A percentile compares a stretch with the other conserved stretches of the same genome.
Evolutionary conservation across 2,888 invertebrate genomes (phyloP).

Genomic region (Deroplatys truncata): DNA sequence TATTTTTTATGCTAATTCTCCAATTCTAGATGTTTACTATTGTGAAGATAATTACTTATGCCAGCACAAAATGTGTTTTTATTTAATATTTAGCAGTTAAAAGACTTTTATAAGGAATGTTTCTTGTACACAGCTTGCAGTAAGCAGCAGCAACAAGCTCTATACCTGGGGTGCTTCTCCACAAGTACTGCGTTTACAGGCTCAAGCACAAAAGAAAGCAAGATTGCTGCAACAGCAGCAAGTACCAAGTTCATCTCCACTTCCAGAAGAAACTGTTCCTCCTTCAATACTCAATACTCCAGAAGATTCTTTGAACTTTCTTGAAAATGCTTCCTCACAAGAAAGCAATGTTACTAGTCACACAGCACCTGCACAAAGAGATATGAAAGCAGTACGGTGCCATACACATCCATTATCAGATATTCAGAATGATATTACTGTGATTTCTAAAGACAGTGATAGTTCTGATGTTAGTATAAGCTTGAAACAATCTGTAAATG

Average conservation of each 20-base stretch:
- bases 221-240: conserved; percentile 49
- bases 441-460: not conserved
- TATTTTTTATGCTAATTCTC: no score
- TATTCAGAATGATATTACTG: not conserved
- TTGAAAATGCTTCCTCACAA: not conserved
- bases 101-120: not conserved
- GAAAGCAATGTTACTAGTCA: not conserved
- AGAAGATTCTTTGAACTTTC: not conserved
- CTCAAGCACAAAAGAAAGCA: conserved; percentile 58
- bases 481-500: not conserved
- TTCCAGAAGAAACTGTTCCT: not conserved
- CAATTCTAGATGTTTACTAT: no score
- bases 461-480: not conserved
- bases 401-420: not conserved
- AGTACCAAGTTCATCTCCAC: not conserved
- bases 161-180: conserved; percentile 77
- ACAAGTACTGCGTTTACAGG: conserved; percentile 63
- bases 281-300: not conserved
- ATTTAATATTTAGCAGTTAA: no score
- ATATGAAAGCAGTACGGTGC: not conserved
- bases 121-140: conserved; percentile 54
- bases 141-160: conserved; percentile 60
- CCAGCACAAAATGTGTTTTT: no score
- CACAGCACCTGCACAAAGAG: not conserved
- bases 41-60: no score